Evolutionary conservation across 2,797 vertebrate species (phyloP), one percentile per base, ranked within the genome.

Genomic region (Oophaga sylvatica): DNA sequence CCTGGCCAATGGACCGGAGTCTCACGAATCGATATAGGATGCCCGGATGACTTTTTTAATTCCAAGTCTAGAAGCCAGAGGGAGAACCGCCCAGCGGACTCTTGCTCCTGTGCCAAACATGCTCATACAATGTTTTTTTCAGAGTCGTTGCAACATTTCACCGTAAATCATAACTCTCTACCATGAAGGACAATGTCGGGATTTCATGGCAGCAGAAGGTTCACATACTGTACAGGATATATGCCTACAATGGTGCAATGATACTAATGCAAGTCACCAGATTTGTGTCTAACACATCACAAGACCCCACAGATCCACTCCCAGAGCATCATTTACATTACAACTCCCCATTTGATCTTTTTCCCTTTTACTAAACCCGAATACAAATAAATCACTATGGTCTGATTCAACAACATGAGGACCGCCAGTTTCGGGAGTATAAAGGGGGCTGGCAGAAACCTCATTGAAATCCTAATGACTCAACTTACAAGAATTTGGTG

Each of bases 401-500:
- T 15, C 67, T 75, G 82, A 73, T 71, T 83, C 82, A 83, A 26
- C 80, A 45, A 65, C 68, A 45, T 35, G 20, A 8, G 68, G 19
- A n/a, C 65, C 20, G n/a, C 1, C n/a, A 59, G 29, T 59, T 16
- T 45, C 48, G 35, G 48, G 15, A 75, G 29, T 41, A 62, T 53
- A 84, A 80, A 62, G 16, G 9, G 20, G 84, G 8, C 31, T 45
- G 77, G 29, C 56, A 29, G 68, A 5, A 15, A 29, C 29, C 45
- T 81, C 65, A 71, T 20, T 59, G 29, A 19, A 59, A 22, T 35
- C 65, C 59, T 53, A 41, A 20, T 87, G 86, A 87, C 20, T 87
- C 86, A 87, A 16, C 26, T 17, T 26, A 26, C 62, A 82, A 45
- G 70, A 82, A 87, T 87, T 19, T 59, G 35, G 17, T 87, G 86